A percentile compares a stretch with the other conserved stretches of the same genome.
phyloP scores from a whole-genome alignment of 1,140 invertebrate genomes.

The Eurosta solidaginis region DNA sequence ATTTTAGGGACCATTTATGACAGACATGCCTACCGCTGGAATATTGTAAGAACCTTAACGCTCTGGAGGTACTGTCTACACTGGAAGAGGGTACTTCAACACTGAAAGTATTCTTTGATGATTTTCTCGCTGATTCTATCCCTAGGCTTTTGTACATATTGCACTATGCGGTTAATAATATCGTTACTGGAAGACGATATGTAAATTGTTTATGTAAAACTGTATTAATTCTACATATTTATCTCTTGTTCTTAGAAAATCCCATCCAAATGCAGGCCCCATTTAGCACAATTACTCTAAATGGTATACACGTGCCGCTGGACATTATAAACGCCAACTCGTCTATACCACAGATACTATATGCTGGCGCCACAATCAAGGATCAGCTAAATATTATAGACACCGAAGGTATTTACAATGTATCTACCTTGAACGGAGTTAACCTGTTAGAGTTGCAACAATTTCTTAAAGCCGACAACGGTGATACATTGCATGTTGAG shows the following conservation, averaged over 20 bases:
- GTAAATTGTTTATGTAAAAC: background rate
- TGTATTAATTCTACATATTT: background rate
- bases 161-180: no score
- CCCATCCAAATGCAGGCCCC: conserved; percentile 45
- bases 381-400: conserved; percentile 22
- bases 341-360: conserved; percentile 6
- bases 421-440: conserved; percentile 32
- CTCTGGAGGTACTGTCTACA: no score
- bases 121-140: no score
- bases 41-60: no score
- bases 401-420: conserved; percentile 4
- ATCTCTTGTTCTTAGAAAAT: conserved; percentile 42
- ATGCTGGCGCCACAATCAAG: background rate
- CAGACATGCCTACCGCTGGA: no score
- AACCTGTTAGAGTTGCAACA: conserved; percentile 26
- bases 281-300: conserved; percentile 41
- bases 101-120: no score
- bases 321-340: conserved; percentile 39
- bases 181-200: no score
- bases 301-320: conserved; percentile 45
- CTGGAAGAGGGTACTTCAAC: no score
- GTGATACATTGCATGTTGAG: conserved; percentile 42
- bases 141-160: no score
- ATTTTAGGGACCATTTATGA: no score
- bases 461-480: conserved; percentile 31